Base-by-base conservation (phyloP, 2,888 invertebrate genomes). In the Ypsolopha sequella region DNA sequence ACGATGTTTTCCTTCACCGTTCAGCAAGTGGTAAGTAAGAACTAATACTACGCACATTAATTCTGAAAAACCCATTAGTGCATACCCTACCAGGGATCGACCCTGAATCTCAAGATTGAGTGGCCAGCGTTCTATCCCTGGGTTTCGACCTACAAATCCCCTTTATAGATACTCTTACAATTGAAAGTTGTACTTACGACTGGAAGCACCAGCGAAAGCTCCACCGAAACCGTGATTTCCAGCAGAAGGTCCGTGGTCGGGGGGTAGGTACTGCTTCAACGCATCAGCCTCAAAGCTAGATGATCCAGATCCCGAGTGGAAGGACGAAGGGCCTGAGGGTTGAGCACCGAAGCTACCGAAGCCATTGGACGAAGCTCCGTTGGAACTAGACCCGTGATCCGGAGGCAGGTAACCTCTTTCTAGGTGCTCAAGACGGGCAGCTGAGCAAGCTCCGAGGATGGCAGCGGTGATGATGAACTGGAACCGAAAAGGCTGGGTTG, bases 401-500 rank as follows among this genome's bases (percentile, higher is more conserved):
- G 85, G 85, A 6, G 85, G 85, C 1, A 85, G 77, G 66, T 85
- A 82, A 33, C 70, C 63, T 43, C 80, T 74, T 58, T 86, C 81
- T 2, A 86, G 67, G 36, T 81, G 76, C 54, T 86, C 85, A 47
- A 86, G 58, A 10, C 85, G 82, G 36, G 66, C 84, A 38, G 81
- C 81, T 0, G 77, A 61, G 58, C 72, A 66, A 45, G 76, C 73
- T 50, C 80, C 71, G 54, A 86, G 61, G 8, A 84, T 63, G 51
- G 76, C 65, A 55, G 80, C 78, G 24, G 41, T 41, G 36, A 45
- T 45, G 44, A 51, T 51, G 45, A 51, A 36, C 51, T 51, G 45
- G 36, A 51, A 51, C 9, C 6, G 10, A n/a, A 34, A 33, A 13
- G 8, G 49, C 45, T 54, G 52, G 50, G 50, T 52, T 48, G 50